These are phyloP conservation scores for Macropus fuliginosus DNA, from an alignment of 2,797 vertebrate species.

Conservation along the genomic window DNA sequence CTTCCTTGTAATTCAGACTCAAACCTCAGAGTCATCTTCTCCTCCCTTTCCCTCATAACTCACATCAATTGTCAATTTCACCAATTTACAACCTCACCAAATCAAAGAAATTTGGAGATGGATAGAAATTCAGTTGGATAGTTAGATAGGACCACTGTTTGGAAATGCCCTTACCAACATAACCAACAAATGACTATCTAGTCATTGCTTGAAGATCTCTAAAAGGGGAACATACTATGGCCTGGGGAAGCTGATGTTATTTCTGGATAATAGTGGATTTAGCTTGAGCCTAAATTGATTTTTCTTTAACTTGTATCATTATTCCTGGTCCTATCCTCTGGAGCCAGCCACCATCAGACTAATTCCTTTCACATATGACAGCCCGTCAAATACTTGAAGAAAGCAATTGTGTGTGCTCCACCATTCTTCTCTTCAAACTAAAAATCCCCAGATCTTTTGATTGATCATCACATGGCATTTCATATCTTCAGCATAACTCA, in stretches of 20 bases:
- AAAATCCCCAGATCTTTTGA: not conserved
- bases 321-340: not conserved
- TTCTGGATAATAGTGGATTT: not conserved
- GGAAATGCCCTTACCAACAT: not conserved
- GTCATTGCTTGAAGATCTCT: not conserved
- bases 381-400: not conserved
- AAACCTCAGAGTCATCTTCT: not conserved
- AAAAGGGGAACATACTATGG: not conserved
- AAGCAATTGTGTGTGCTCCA: not conserved
- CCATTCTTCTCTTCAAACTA: not conserved
- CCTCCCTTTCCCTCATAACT: not conserved
- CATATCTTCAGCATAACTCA: not conserved
- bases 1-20: not conserved
- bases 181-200: not conserved
- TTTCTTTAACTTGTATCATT: not conserved
- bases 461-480: not conserved
- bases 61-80: not conserved
- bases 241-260: not conserved
- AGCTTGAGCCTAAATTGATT: not conserved
- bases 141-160: not conserved
- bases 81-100: not conserved
- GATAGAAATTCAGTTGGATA: not conserved
- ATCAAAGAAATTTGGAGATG: not conserved
- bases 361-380: not conserved
- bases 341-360: not conserved